Percentiles rank a stretch among this genome's conserved stretches.
phyloP scores from a whole-genome alignment of 2,113 vertebrate genomes.

The Thinocorus orbignyianus region DNA sequence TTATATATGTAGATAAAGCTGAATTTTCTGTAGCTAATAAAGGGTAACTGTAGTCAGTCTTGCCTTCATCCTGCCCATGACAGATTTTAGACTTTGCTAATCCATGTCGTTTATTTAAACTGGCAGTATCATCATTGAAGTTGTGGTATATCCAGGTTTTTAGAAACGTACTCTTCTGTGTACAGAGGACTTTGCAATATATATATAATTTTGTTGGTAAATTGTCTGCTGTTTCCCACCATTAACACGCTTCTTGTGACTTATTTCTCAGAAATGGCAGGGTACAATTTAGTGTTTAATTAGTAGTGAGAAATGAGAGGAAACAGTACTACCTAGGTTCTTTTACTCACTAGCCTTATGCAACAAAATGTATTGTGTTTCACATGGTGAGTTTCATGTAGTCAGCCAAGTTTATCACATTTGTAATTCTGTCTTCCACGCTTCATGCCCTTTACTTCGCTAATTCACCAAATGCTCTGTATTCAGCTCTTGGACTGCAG shows the following conservation, averaged over 20 bases:
- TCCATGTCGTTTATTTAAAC: not conserved
- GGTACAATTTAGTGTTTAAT: not conserved
- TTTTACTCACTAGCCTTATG: not conserved
- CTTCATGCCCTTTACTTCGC: not conserved
- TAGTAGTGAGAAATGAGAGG: not conserved
- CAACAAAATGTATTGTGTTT: not conserved
- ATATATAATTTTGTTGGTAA: not conserved
- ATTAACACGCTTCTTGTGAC: not conserved
- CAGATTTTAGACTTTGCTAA: not conserved
- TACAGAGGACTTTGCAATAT: not conserved
- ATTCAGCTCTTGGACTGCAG: not conserved
- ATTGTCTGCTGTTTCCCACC: not conserved
- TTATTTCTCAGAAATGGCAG: not conserved
- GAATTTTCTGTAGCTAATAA: not conserved
- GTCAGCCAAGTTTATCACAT: not conserved
- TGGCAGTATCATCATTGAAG: not conserved
- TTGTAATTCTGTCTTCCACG: not conserved
- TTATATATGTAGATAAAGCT: not conserved
- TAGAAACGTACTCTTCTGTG: not conserved
- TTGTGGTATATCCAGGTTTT: not conserved
- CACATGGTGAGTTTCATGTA: not conserved
- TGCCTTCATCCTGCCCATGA: not conserved
- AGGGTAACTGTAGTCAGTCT: not conserved
- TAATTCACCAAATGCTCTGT: not conserved
- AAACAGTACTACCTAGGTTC: not conserved